Evolutionary conservation across 1,140 invertebrate species (phyloP), one percentile per base, ranked within the genome.

Genomic region (Nephotettix cincticeps): DNA sequence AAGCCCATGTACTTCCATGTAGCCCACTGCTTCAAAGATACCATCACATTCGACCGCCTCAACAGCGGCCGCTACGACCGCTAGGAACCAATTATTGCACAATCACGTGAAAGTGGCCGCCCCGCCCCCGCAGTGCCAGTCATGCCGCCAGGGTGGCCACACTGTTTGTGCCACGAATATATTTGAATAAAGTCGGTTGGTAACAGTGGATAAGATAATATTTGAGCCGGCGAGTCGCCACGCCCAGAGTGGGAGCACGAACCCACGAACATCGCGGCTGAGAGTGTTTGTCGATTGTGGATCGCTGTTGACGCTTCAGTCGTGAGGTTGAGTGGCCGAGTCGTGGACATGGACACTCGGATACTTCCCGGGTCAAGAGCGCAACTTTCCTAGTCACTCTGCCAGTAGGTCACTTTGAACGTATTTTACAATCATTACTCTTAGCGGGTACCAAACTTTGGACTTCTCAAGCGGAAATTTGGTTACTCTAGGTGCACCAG

Each of bases 161-260:
- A 61, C 56, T 29, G 47, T 51, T 51, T 51, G 47, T 51, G 47
- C 47, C 47, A 51, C 47, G 47, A 51, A 61, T 29, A 61, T 29
- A 61, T 61, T 61, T 61, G 56, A 61, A 61, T 61, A 61, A 61
- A 61, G 56, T 61, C 56, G 11, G 27, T 29, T 61, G 23, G 56
- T 23, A 27, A 61, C 56, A 61, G 23, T 61, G 56, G 21, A 19
- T 51, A 51, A 51, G 47, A 51, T 51, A 51, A 51, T 51, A 51
- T 51, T 51, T 51, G 47, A 51, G 4, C 14, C 14, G 36, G 17
- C 36, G 36, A 40, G 36, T 40, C 36, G n/a, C 47, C 47, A 51
- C 47, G n/a, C 47, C 47, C 47, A n/a, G 47, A 11, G 47, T 40
- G 14, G 4, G 47, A 9, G 47, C 47, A 51, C 47, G 47, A 51